Percentiles rank a stretch among this genome's conserved stretches.
phyloP scores from a whole-genome alignment of 2,797 vertebrate species.

The Esox lucius region DNA sequence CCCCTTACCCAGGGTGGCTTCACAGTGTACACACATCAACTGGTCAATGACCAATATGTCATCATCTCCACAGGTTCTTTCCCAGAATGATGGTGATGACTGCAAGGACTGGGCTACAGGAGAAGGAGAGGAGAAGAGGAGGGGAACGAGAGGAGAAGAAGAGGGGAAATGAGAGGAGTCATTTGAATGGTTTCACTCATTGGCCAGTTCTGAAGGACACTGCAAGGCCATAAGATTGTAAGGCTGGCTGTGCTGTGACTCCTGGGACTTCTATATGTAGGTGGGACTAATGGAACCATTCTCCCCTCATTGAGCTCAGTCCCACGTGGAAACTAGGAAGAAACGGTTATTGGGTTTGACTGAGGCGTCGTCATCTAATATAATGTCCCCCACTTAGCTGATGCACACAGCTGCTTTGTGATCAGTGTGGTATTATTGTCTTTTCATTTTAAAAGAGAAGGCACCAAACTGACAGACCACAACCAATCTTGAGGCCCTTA shows the following conservation, averaged over 20 bases:
- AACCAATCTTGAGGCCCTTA: background rate
- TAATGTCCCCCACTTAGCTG: background rate
- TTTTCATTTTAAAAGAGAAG: background rate
- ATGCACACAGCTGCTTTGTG: background rate
- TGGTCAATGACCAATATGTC: constrained; percentile 10
- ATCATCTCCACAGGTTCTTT: background rate
- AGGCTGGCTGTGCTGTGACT: background rate
- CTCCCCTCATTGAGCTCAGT: background rate
- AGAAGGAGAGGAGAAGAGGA: background rate
- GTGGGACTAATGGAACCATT: background rate
- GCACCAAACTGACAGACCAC: background rate
- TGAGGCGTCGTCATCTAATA: background rate
- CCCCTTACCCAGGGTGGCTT: constrained; percentile 1
- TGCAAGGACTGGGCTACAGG: background rate
- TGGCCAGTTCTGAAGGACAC: background rate
- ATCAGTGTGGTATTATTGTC: background rate
- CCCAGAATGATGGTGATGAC: background rate
- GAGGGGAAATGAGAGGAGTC: background rate
- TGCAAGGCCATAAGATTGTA: background rate
- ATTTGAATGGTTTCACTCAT: background rate
- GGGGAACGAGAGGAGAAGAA: background rate
- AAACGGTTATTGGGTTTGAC: background rate
- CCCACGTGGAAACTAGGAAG: background rate
- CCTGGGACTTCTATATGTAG: background rate
- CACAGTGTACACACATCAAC: background rate